Percentiles rank a stretch among this genome's conserved stretches.
phyloP scores from a whole-genome alignment of 1,140 invertebrate species.

The Zaprionus lachaisei region DNA sequence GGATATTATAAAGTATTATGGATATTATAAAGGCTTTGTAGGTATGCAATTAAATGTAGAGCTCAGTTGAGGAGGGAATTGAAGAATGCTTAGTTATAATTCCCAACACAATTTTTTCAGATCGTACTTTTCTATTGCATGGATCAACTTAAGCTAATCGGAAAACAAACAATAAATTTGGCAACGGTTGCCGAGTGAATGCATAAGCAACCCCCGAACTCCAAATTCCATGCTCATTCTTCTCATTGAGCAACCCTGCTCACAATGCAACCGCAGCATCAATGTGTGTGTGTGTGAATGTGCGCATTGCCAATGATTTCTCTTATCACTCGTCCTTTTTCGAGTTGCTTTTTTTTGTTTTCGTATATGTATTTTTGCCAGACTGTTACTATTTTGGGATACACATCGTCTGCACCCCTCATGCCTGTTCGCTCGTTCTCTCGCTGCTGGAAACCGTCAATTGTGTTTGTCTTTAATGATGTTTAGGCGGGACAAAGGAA shows the following conservation, averaged over 20 bases:
- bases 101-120: background rate
- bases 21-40: too few relatives aligned
- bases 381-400: constrained; percentile 70
- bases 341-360: constrained; percentile 49
- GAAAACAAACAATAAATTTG: constrained; percentile 47
- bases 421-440: background rate
- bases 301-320: constrained; percentile 73
- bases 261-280: constrained; percentile 44
- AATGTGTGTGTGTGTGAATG: constrained; percentile 35
- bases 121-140: constrained; percentile 23
- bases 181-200: constrained; percentile 67
- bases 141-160: constrained; percentile 48
- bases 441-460: constrained; percentile 50
- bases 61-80: constrained; percentile 7
- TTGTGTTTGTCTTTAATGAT: constrained; percentile 79
- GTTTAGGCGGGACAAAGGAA: constrained; percentile 60
- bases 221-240: constrained; percentile 9
- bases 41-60: background rate
- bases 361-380: constrained; percentile 66
- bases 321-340: constrained; percentile 29
- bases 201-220: constrained; percentile 58
- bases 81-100: background rate
- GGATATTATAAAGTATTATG: too few relatives aligned
- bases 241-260: background rate
- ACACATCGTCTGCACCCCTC: background rate